Evolutionary conservation across 2,113 vertebrate genomes (phyloP), one percentile per base, ranked within the genome.

Genomic region (Caranx melampygus): DNA sequence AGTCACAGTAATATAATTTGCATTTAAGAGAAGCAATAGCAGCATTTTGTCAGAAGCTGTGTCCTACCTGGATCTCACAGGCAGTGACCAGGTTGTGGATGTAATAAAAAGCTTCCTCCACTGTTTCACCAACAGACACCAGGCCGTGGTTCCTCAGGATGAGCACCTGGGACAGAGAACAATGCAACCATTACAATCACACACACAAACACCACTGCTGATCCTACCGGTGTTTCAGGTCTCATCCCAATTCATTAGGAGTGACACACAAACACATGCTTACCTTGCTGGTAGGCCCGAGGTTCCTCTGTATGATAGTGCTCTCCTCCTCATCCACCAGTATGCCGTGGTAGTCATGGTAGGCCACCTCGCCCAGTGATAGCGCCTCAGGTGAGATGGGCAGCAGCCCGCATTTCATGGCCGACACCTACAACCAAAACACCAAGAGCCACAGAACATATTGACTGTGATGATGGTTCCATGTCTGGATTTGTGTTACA

Each of bases 301-400:
- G 85, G 83, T 97, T 97, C 84, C 95, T 98, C 94, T 99, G 97
- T 92, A 99, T 97, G 58, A 96, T 68, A 54, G 93, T 69, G 12
- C 93, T 96, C 87, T 99, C 98, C 55, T 97, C 97, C 15, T 98
- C 94, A 60, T 99, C 96, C 70, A 99, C 95, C 75, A 99, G 85
- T 72, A 99, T 99, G 64, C 98, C 98, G 0, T 98, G 96, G 90
- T 99, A 99, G 91, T 99, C 97, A 16, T 99, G 98, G 78, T 99
- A 99, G 70, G 96, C 75, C 89, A 99, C 94, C 78, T 98, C 97
- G 5, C 98, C 98, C 3, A 99, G 95, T 21, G 96, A 96, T 82
- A 99, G 94, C 0, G 97, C 96, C 92, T 99, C 98, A 0, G 98
- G 98, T 6, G 97, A 99, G 84, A 99, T 97, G 2, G 98, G 97